Evolutionary conservation across 1,140 invertebrate genomes (phyloP).

Genomic region (Mercenaria mercenaria): DNA sequence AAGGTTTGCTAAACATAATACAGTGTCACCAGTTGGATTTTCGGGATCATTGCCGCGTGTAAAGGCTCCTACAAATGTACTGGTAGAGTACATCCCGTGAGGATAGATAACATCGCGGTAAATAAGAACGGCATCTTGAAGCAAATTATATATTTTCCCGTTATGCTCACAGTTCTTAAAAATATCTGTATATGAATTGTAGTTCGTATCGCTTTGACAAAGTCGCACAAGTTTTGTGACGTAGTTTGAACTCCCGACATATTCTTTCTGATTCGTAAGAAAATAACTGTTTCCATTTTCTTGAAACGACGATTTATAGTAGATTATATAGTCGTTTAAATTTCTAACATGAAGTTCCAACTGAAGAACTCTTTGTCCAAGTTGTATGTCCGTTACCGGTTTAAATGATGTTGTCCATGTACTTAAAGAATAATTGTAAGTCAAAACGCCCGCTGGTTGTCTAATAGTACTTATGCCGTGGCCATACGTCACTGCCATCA

Average conservation of each 20-base stretch:
- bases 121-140: slow-evolving; percentile 3
- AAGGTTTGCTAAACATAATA: background rate
- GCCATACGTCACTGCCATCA: background rate
- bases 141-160: background rate
- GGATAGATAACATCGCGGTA: too few species aligned
- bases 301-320: slow-evolving; percentile 6
- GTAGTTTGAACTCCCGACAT: background rate
- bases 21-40: background rate
- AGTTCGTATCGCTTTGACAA: slow-evolving; percentile 6
- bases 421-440: background rate
- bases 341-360: background rate
- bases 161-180: background rate
- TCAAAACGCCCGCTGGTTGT: background rate
- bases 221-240: slow-evolving; percentile 8
- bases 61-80: background rate
- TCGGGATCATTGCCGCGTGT: background rate
- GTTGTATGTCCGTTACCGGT: too few species aligned
- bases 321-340: background rate
- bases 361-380: background rate
- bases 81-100: too few species aligned
- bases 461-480: background rate
- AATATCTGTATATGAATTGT: slow-evolving; percentile 14
- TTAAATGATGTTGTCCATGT: background rate
- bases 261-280: slow-evolving; percentile 28
- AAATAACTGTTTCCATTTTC: background rate